phyloP scores from a whole-genome alignment of 2,113 vertebrate species.

The Xiphophorus couchianus region DNA sequence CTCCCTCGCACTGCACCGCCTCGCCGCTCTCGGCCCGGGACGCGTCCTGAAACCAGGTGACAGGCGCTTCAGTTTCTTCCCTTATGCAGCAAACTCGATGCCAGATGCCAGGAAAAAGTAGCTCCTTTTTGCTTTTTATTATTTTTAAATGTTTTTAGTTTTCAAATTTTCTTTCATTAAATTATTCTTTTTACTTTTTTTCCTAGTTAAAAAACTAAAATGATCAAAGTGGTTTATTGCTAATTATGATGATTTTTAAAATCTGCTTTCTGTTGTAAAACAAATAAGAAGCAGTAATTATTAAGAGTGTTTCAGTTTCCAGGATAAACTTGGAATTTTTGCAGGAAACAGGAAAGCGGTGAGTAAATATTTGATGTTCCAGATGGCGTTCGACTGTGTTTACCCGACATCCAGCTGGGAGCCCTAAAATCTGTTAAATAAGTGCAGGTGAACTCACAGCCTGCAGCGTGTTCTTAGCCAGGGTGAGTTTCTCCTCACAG shows the following conservation, averaged over 20 bases:
- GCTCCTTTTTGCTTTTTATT: too few relatives aligned
- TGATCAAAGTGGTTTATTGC: too few relatives aligned
- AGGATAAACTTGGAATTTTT: background rate
- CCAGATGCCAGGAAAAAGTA: too few relatives aligned
- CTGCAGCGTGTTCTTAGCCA: constrained; percentile 95
- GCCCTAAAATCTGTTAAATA: background rate
- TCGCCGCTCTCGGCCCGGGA: constrained; percentile 90
- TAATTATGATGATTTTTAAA: too few relatives aligned
- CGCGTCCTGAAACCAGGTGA: constrained; percentile 83
- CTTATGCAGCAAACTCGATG: too few relatives aligned
- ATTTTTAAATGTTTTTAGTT: background rate
- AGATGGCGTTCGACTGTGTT: background rate
- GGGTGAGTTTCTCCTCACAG: constrained; percentile 96
- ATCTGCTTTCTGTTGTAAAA: background rate
- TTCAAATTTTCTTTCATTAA: too few relatives aligned
- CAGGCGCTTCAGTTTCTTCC: too few relatives aligned
- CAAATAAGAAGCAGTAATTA: background rate
- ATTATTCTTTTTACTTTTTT: too few relatives aligned
- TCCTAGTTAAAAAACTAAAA: too few relatives aligned
- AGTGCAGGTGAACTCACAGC: constrained; percentile 84
- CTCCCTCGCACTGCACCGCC: constrained; percentile 86
- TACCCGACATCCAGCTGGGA: background rate
- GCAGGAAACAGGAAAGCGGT: background rate
- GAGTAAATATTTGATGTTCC: constrained; percentile 31
- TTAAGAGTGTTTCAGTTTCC: background rate